Conservation (phyloP, 1,140 invertebrate species). For the Caligus rogercresseyi region DNA sequence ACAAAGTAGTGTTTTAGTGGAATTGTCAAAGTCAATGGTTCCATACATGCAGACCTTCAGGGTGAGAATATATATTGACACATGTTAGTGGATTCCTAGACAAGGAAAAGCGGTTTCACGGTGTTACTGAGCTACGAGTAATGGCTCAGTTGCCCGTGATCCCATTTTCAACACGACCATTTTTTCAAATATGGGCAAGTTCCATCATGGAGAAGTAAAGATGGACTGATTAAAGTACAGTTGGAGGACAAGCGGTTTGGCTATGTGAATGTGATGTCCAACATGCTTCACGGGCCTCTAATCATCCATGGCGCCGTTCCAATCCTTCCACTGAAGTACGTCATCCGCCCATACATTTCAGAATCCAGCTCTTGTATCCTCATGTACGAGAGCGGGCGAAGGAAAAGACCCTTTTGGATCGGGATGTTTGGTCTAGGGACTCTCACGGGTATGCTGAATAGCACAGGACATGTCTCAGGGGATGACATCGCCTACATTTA, state of each 20-base stretch:
- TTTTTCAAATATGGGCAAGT: not conserved
- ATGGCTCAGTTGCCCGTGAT: too few relatives aligned
- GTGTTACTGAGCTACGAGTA: not conserved
- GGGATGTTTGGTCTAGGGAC: not conserved
- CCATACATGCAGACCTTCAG: not conserved
- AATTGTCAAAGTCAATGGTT: too few relatives aligned
- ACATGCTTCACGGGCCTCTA: conserved; percentile 2
- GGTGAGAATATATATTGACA: not conserved
- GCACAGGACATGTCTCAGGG: not conserved
- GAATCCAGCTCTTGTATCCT: not conserved
- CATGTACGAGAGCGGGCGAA: not conserved
- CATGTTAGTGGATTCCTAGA: not conserved
- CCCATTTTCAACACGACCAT: not conserved
- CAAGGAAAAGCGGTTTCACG: not conserved
- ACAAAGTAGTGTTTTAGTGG: too few relatives aligned
- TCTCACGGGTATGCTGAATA: not conserved
- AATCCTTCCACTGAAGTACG: not conserved
- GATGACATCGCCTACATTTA: not conserved
- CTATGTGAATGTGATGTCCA: not conserved
- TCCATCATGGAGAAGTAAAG: not conserved
- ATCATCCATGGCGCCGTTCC: not conserved
- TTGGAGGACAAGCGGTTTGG: not conserved
- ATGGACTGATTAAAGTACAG: not conserved
- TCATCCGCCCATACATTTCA: not conserved
- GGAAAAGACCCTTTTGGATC: conserved; percentile 3